Percentiles rank a stretch among this genome's conserved stretches.
These are phyloP conservation scores for Cremastobaeus sp. DNA, from an alignment of 2,888 invertebrate species.

Conservation along the genomic window DNA sequence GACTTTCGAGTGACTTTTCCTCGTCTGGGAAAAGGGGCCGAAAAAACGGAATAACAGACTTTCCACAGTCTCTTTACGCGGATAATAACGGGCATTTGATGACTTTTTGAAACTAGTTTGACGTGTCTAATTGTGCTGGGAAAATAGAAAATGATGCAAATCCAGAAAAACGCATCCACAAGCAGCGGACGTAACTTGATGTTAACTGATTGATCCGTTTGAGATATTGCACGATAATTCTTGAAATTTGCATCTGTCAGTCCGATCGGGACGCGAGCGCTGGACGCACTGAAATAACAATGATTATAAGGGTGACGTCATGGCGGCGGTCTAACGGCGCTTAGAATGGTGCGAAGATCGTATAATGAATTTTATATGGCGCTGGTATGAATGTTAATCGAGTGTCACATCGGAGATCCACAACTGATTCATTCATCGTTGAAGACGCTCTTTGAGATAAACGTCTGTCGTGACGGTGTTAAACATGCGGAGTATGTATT, in stretches of 20 bases:
- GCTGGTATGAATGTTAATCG: conserved; percentile 45
- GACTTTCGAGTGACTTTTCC: conserved; percentile 25
- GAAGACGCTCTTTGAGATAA: conserved; percentile 34
- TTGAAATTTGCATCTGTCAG: too few species aligned
- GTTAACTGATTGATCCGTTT: too few species aligned
- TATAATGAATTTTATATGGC: conserved; percentile 29
- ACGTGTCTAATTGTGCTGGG: background rate
- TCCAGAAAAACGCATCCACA: background rate
- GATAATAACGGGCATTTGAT: conserved; percentile 7
- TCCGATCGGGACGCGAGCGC: too few species aligned
- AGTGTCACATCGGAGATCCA: conserved; percentile 30
- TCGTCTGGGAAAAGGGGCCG: background rate
- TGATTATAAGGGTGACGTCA: conserved; percentile 36
- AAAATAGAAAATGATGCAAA: background rate
- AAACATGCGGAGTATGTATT: conserved; percentile 38
- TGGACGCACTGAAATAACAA: conserved; percentile 16
- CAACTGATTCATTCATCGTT: conserved; percentile 42
- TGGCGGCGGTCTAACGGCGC: conserved; percentile 16
- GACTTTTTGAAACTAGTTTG: background rate
- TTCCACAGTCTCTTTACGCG: conserved; percentile 19
- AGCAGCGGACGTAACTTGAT: background rate
- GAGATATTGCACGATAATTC: too few species aligned
- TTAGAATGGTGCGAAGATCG: conserved; percentile 27
- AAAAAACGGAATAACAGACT: conserved; percentile 9
- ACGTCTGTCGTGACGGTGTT: conserved; percentile 34